These are phyloP conservation scores for Sarotherodon lohbergeri DNA, from an alignment of 2,113 vertebrate genomes.

Conservation along the genomic window DNA sequence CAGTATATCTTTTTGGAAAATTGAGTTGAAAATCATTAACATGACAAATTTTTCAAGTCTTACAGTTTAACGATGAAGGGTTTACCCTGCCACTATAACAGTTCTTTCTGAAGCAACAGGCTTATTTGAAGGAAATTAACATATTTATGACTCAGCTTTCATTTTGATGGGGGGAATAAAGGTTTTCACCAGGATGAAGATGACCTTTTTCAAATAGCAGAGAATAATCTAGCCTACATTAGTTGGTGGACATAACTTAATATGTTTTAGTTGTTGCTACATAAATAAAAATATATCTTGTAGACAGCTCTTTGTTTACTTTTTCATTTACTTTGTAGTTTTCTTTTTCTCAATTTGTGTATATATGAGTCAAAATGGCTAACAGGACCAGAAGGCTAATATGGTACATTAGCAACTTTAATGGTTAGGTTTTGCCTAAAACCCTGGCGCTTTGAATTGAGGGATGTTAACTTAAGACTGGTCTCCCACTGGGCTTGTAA, in stretches of 20 bases:
- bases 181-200: neutral
- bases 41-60: neutral
- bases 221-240: neutral
- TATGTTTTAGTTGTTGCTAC: neutral
- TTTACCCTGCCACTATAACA: neutral
- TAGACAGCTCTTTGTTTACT: neutral
- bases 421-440: neutral
- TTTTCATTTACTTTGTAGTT: neutral
- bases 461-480: neutral
- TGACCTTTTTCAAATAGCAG: neutral
- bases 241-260: neutral
- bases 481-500: neutral
- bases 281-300: neutral
- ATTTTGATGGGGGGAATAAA: neutral
- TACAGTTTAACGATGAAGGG: neutral
- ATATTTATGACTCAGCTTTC: neutral
- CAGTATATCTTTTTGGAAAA: neutral
- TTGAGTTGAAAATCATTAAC: neutral
- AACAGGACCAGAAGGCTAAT: neutral
- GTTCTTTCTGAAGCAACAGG: neutral
- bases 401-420: neutral
- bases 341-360: neutral
- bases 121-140: neutral
- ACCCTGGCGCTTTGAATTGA: neutral
- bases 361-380: neutral